phyloP scores from a whole-genome alignment of 2,888 invertebrate species.

The Lasioglossum oenotherae region DNA sequence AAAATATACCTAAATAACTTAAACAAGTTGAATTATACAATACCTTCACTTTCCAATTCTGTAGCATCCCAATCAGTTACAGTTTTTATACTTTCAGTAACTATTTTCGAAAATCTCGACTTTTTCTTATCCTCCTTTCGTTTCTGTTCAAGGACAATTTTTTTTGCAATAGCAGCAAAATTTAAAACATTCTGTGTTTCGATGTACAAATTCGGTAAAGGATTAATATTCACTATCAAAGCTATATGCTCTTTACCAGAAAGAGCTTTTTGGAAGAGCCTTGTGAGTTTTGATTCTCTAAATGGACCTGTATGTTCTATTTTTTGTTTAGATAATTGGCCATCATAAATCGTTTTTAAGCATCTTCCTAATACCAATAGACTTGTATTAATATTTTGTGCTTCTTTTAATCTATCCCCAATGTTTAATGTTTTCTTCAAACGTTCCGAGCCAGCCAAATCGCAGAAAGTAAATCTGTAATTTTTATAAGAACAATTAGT shows the following conservation, averaged over 20 bases:
- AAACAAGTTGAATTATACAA: neutral
- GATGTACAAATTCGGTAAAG: constrained; percentile 90
- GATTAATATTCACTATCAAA: constrained; percentile 96
- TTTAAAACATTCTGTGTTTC: constrained; percentile 94
- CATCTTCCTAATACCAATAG: constrained; percentile 94
- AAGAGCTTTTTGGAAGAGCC: constrained; percentile 93
- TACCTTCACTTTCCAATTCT: constrained; percentile 55
- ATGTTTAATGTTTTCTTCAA: constrained; percentile 92
- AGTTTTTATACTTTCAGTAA: constrained; percentile 76
- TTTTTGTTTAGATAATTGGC: constrained; percentile 76
- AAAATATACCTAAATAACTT: neutral
- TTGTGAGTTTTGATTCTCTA: constrained; percentile 95
- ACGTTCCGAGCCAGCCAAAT: constrained; percentile 97
- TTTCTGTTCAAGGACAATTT: constrained; percentile 85
- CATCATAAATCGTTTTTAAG: constrained; percentile 87
- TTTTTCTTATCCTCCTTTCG: constrained; percentile 60
- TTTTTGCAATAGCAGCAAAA: constrained; percentile 93
- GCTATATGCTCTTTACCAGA: constrained; percentile 90
- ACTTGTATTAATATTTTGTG: constrained; percentile 96
- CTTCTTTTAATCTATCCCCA: constrained; percentile 93
- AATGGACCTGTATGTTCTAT: constrained; percentile 85
- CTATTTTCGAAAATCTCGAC: constrained; percentile 79
- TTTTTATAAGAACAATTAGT: constrained; percentile 2
- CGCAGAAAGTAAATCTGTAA: constrained; percentile 90
- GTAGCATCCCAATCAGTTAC: constrained; percentile 79